These are phyloP conservation scores for Enteromius argenteus DNA, from an alignment of 2,797 vertebrate genomes.

Conservation along the genomic window DNA sequence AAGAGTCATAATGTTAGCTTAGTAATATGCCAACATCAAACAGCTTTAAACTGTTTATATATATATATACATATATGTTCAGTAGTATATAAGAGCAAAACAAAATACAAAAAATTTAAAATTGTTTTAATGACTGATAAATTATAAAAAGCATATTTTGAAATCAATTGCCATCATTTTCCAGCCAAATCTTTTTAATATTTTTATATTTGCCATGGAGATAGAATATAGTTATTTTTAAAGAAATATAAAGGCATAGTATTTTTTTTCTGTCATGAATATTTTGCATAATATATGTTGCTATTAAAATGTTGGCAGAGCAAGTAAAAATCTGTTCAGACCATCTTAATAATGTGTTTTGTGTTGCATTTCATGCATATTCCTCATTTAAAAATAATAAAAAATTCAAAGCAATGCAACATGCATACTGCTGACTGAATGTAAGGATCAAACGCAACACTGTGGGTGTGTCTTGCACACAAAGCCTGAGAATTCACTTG, in stretches of 20 bases:
- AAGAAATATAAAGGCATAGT: not conserved
- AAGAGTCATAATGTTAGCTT: not conserved
- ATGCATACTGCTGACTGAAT: not conserved
- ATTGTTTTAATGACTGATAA: not conserved
- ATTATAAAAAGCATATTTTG: not conserved
- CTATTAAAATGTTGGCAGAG: not conserved
- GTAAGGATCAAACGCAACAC: slow-evolving; percentile 15
- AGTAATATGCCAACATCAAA: not conserved
- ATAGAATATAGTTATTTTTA: not conserved
- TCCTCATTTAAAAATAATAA: not conserved
- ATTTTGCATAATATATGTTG: not conserved
- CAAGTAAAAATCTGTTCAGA: not conserved
- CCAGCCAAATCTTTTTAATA: not conserved
- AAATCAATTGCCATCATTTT: not conserved
- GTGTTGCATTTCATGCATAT: not conserved
- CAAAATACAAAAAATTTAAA: not conserved
- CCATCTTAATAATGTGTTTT: not conserved
- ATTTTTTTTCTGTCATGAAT: not conserved
- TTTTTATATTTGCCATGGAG: not conserved
- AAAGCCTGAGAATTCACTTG: slow-evolving; percentile 26
- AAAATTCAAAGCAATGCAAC: not conserved
- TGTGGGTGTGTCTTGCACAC: slow-evolving; percentile 33
- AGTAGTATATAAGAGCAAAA: not conserved
- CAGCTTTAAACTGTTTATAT: not conserved
- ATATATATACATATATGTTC: no score